These are phyloP conservation scores for Campylomormyrus numenius DNA, from an alignment of 2,113 vertebrate genomes.

Conservation along the genomic window DNA sequence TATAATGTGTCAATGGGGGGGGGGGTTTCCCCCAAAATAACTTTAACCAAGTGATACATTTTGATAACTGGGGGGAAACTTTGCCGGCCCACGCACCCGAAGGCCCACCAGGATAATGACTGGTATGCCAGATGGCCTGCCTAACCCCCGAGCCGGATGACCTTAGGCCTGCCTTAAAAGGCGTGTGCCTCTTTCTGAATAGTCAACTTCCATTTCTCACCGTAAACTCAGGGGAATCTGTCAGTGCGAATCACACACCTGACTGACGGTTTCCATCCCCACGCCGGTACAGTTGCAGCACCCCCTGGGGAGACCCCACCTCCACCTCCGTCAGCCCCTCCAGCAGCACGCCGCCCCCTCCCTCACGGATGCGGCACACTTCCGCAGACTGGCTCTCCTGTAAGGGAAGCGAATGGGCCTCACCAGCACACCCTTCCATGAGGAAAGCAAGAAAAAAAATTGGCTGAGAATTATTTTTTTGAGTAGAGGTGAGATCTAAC, in stretches of 20 bases:
- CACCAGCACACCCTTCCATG: neutral
- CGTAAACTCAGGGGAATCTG: neutral
- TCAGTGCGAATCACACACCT: constrained; percentile 18
- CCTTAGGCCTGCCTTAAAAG: neutral
- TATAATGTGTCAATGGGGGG: too few species aligned
- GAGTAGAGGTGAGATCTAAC: constrained; percentile 29
- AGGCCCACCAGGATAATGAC: neutral
- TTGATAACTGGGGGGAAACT: neutral
- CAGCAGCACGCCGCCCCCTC: constrained; percentile 36
- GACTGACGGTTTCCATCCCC: constrained; percentile 36
- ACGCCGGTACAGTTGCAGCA: constrained; percentile 38
- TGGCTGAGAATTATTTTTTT: neutral
- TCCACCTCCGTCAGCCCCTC: constrained; percentile 44
- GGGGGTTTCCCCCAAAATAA: too few species aligned
- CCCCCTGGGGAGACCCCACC: constrained; percentile 33
- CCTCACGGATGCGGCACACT: constrained; percentile 40
- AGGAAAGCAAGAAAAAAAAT: neutral
- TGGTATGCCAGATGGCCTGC: neutral
- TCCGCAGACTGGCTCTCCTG: constrained; percentile 41
- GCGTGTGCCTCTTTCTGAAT: neutral
- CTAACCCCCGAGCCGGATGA: neutral
- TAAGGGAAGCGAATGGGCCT: neutral
- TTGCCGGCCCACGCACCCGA: neutral
- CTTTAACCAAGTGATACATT: too few species aligned
- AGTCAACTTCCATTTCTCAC: neutral